Evolutionary conservation across 2,113 vertebrate genomes (phyloP), one percentile per base, ranked within the genome.

Genomic region (Rhipidura dahli): DNA sequence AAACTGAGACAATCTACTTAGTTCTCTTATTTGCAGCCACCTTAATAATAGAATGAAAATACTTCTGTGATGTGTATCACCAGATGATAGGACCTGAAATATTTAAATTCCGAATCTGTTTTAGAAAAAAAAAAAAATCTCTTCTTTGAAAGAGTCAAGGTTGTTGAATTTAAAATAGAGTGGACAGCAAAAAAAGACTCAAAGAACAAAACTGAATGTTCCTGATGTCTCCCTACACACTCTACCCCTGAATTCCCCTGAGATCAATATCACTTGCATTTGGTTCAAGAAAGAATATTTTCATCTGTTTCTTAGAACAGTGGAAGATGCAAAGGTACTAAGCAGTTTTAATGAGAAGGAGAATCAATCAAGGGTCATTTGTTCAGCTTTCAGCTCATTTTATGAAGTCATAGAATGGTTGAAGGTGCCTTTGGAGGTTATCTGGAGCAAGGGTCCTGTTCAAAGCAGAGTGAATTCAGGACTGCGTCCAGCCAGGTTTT

Each of bases 191-290:
- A 82, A 83, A 76, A 85, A 76, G 49, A 28, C 14, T 57, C 59
- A 73, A 69, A 35, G 5, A 90, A 80, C 13, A 45, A 45, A 85
- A 44, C 4, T 53, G 71, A 20, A 37, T 53, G 6, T 7, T 90
- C 10, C 27, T 45, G 15, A 45, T 50, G 17, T 13, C 7, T 24
- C 21, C 11, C 11, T 9, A 24, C 9, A 7, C 7, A 20, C 1
- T 12, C 3, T 10, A 8, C 2, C 1, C 5, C 8, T 4, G 4
- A 20, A 3, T 20, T 3, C 2, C 8, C 20, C 16, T 11, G 20
- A 7, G 11, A 68, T 31, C 18, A 57, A 71, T 27, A 51, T 2
- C 1, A 28, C 6, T 44, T 72, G 21, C 10, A 71, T 51, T 8
- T 14, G 3, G 1, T 61, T 81, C 16, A 68, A 68, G 39, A 68